phyloP scores from a whole-genome alignment of 2,888 invertebrate species.

The Geotrupes spiniger region DNA sequence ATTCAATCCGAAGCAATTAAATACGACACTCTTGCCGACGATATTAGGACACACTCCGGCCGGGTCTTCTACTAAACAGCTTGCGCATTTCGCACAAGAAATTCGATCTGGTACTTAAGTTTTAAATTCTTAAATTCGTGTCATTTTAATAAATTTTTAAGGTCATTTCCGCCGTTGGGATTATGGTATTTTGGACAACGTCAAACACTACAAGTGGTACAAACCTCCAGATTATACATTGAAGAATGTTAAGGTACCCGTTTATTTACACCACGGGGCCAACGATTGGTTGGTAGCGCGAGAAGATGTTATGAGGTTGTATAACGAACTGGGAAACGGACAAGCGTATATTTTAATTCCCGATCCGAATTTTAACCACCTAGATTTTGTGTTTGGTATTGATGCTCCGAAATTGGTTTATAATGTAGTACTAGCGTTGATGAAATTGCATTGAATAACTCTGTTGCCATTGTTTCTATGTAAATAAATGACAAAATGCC shows the following conservation, averaged over 20 bases:
- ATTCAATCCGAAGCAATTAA: slow-evolving; percentile 49
- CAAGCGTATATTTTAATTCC: slow-evolving; percentile 57
- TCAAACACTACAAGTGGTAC: slow-evolving; percentile 37
- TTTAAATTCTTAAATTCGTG: too few species aligned
- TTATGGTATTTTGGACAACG: slow-evolving; percentile 47
- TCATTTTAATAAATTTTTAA: too few species aligned
- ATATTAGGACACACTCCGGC: slow-evolving; percentile 49
- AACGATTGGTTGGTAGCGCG: slow-evolving; percentile 54
- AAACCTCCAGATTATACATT: slow-evolving; percentile 50
- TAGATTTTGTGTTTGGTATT: slow-evolving; percentile 68
- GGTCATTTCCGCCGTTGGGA: slow-evolving; percentile 58
- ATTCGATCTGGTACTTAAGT: slow-evolving; percentile 14
- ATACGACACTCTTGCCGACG: slow-evolving; percentile 40
- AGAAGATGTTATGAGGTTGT: slow-evolving; percentile 58
- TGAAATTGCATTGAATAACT: slow-evolving; percentile 4
- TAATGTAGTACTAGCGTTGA: slow-evolving; percentile 49
- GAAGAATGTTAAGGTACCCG: slow-evolving; percentile 46
- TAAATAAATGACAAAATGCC: background rate
- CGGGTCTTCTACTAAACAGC: slow-evolving; percentile 48
- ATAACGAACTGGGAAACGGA: slow-evolving; percentile 53
- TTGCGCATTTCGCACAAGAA: slow-evolving; percentile 51
- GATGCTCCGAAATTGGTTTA: slow-evolving; percentile 58
- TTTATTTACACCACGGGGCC: slow-evolving; percentile 50
- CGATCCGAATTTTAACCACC: slow-evolving; percentile 59
- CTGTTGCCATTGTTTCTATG: slow-evolving; percentile 1